Evolutionary conservation across 2,888 invertebrate genomes (phyloP).

Genomic region (Limnephilus lunatus): DNA sequence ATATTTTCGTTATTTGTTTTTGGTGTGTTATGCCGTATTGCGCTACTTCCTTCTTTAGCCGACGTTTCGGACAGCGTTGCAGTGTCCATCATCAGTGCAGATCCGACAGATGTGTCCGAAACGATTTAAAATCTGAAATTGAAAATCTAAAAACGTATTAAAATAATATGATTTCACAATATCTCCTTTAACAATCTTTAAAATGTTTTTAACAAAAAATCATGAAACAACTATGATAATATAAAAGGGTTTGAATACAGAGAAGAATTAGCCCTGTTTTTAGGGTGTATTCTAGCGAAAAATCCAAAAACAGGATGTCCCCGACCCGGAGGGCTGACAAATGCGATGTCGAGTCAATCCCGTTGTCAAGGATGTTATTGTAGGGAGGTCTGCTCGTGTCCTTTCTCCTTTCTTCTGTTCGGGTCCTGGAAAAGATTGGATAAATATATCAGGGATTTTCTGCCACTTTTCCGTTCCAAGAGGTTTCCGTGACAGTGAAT

Average conservation of each 20-base stretch:
- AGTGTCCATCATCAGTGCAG: too few species aligned
- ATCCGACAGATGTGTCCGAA: too few species aligned
- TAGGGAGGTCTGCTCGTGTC: background rate
- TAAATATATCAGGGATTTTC: background rate
- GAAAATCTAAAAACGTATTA: too few species aligned
- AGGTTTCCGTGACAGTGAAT: background rate
- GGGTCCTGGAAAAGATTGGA: background rate
- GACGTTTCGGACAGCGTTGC: too few species aligned
- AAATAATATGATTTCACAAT: too few species aligned
- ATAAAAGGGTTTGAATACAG: background rate
- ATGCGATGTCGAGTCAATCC: background rate
- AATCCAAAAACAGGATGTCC: conserved; percentile 2
- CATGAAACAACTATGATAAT: background rate
- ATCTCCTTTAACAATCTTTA: too few species aligned
- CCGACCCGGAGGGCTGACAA: background rate
- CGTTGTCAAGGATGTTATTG: conserved; percentile 2
- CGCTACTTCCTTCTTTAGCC: too few species aligned
- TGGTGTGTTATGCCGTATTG: too few species aligned
- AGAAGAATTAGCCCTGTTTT: background rate
- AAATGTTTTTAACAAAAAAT: background rate
- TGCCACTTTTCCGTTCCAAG: background rate
- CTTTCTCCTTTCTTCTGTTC: background rate
- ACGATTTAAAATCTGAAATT: too few species aligned
- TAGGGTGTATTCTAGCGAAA: background rate
- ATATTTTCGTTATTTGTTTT: too few species aligned